Base-by-base conservation (phyloP, 2,888 invertebrate species). In the Acanthosepion lycidas region DNA sequence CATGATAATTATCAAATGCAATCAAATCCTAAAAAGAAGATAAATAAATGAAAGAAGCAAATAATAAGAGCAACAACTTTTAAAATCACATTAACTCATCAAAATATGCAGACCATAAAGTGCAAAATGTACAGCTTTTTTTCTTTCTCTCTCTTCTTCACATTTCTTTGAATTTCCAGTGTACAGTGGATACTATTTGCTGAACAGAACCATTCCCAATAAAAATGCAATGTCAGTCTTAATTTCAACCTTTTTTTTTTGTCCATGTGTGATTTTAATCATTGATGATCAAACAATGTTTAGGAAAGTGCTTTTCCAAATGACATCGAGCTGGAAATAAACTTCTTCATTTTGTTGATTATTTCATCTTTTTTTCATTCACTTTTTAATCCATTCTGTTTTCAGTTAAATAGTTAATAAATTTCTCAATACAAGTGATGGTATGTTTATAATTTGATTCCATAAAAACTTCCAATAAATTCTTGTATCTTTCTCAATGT, bases 111-210 rank as follows among this genome's bases (percentile, higher is more conserved):
- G 78, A 78, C 78, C 78, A 78, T 78, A n/a, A 78, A 78, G 78
- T 78, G 78, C 78, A 78, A 78, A 78, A 78, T 78, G 78, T 78
- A 78, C 78, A 78, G 78, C 33, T 78, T n/a, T 78, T 33, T 78
- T 12, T 78, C 78, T n/a, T n/a, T 78, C 78, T 78, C 78, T 78
- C n/a, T 23, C 78, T 78, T 78, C 78, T 33, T 78, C 15, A 78
- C 33, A 78, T 78, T 78, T 33, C 78, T 78, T 78, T 78, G 78
- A 78, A 78, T n/a, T 78, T 78, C 33, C 33, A n/a, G n/a, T 78
- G 78, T 78, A 78, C 78, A 78, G 78, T 78, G 78, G 78, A 78
- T 78, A 78, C 78, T 78, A 78, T 78, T 78, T 78, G 78, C 78
- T 78, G 78, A 78, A 78, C 78, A 33, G n/a, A 78, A 78, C 33